phyloP scores from a whole-genome alignment of 2,797 vertebrate species.

The Psittacula derbiana region DNA sequence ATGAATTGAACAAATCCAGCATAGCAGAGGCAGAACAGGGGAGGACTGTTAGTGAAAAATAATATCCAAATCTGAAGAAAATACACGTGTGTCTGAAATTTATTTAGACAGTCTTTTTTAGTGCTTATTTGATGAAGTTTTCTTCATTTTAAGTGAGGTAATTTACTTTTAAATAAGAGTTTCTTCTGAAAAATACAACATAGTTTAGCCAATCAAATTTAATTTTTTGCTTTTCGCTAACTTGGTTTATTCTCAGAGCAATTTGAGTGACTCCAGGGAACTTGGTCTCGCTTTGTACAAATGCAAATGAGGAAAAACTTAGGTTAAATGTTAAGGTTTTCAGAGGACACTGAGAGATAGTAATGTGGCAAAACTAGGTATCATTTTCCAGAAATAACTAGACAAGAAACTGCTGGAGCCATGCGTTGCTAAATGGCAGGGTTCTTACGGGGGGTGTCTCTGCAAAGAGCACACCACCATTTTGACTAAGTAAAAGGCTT shows the following conservation, averaged over 20 bases:
- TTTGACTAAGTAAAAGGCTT: not conserved
- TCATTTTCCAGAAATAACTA: not conserved
- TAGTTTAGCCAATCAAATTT: not conserved
- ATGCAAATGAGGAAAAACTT: not conserved
- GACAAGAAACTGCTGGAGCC: not conserved
- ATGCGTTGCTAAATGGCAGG: not conserved
- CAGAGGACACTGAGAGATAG: not conserved
- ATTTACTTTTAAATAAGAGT: not conserved
- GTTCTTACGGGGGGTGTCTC: not conserved
- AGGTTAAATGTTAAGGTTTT: not conserved
- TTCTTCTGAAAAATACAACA: not conserved
- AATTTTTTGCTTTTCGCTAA: not conserved
- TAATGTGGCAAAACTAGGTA: not conserved
- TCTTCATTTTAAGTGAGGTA: not conserved
- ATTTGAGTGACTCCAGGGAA: not conserved
- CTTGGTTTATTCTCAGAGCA: not conserved
- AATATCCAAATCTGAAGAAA: not conserved
- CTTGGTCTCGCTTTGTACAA: not conserved
- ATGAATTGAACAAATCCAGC: not conserved
- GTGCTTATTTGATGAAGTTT: not conserved
- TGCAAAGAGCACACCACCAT: not conserved
- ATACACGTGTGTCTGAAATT: not conserved
- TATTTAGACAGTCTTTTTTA: not conserved
- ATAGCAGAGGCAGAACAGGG: not conserved
- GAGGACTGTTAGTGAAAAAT: not conserved